Evolutionary conservation across 2,888 invertebrate genomes (phyloP).

Genomic region (Chaetogeoica ovagalla): DNA sequence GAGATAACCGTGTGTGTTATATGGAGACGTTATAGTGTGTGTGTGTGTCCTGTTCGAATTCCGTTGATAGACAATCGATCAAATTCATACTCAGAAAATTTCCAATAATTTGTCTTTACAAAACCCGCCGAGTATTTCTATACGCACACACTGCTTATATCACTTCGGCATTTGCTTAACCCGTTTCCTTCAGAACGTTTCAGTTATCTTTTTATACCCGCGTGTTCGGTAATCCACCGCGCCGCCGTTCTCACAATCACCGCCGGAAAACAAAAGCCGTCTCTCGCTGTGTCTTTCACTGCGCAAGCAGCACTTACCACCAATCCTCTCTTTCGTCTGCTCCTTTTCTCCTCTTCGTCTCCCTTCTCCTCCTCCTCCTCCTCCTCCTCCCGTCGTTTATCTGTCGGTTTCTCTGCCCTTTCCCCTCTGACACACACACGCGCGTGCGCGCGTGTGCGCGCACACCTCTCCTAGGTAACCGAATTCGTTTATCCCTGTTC

Average conservation of each 20-base stretch:
- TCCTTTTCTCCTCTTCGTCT: background rate
- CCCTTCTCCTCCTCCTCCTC: too few species aligned
- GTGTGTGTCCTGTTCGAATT: too few species aligned
- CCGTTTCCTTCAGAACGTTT: conserved; percentile 16
- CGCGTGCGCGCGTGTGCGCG: too few species aligned
- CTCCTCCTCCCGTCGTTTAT: too few species aligned
- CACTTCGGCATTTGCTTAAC: conserved; percentile 18
- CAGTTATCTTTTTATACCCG: conserved; percentile 43
- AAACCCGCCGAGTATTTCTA: too few species aligned
- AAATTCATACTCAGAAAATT: too few species aligned
- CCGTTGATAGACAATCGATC: too few species aligned
- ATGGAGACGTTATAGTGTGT: too few species aligned
- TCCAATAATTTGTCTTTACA: too few species aligned
- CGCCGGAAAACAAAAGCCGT: conserved; percentile 46
- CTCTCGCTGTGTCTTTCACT: background rate
- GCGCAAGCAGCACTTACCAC: too few species aligned
- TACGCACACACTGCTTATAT: background rate
- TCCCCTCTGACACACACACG: background rate
- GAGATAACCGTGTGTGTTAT: too few species aligned
- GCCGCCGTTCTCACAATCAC: conserved; percentile 52
- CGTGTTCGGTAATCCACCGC: conserved; percentile 44
- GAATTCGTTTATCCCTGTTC: conserved; percentile 20
- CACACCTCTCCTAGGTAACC: conserved; percentile 5
- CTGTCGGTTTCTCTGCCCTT: background rate
- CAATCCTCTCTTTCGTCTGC: background rate